Conservation (phyloP, 2,888 invertebrate genomes). For the Dryobotodes eremita region DNA sequence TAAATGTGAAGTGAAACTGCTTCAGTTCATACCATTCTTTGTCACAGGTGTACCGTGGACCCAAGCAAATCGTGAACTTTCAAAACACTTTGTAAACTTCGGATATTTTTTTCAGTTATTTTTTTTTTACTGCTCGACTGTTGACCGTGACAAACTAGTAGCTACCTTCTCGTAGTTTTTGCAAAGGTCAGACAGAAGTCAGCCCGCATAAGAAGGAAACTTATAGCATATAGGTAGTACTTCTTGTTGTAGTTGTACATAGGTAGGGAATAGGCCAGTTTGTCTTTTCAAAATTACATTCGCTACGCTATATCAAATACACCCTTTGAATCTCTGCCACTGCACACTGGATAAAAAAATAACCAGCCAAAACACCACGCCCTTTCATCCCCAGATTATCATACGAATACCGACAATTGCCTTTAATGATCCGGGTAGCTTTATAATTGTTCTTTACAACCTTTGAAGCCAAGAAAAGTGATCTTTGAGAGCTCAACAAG, state of each 20-base stretch:
- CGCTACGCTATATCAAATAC: not conserved
- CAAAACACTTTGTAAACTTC: slow-evolving; percentile 10
- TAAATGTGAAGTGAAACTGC: not conserved
- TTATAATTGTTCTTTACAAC: slow-evolving; percentile 20
- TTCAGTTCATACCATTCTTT: not conserved
- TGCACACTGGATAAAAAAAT: not conserved
- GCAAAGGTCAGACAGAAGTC: slow-evolving; percentile 3
- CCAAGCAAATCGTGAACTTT: not conserved
- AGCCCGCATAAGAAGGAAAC: not conserved
- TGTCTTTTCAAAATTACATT: not conserved
- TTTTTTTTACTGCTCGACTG: not conserved
- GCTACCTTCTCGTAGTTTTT: not conserved
- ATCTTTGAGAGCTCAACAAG: slow-evolving; percentile 11
- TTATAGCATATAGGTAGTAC: not conserved
- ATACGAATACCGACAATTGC: slow-evolving; percentile 6
- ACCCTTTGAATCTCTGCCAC: not conserved
- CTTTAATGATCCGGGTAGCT: not conserved
- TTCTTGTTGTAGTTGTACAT: not conserved
- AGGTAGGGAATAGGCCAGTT: not conserved
- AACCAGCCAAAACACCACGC: not conserved
- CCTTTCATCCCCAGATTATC: slow-evolving; percentile 9
- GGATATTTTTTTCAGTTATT: not conserved
- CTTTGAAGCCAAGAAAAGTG: slow-evolving; percentile 30
- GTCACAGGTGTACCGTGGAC: slow-evolving; percentile 17
- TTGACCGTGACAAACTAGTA: not conserved